A percentile compares a stretch with the other conserved stretches of the same genome.
These are phyloP conservation scores for Myotis myotis DNA, from an alignment of 2,797 vertebrate species.

Conservation along the genomic window DNA sequence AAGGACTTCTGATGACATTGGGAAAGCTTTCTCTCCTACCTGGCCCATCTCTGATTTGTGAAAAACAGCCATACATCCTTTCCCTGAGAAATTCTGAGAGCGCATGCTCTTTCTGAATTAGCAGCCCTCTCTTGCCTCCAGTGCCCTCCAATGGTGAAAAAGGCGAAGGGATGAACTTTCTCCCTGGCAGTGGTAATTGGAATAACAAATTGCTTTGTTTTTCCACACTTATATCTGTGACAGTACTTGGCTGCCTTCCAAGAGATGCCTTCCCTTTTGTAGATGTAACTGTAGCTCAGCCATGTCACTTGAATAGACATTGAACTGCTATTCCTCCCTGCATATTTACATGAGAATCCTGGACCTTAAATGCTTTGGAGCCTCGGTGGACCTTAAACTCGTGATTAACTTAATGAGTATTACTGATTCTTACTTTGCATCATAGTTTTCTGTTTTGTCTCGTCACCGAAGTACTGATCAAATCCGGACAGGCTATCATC, in stretches of 20 bases:
- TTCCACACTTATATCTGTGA: not conserved
- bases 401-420: not conserved
- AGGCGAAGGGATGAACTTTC: not conserved
- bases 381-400: not conserved
- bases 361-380: not conserved
- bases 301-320: not conserved
- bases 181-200: not conserved
- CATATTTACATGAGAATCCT: not conserved
- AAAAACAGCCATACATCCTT: not conserved
- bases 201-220: not conserved
- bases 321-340: not conserved
- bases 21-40: not conserved
- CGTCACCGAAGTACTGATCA: not conserved
- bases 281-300: not conserved
- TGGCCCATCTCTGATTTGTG: not conserved
- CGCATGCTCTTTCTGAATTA: not conserved
- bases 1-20: not conserved
- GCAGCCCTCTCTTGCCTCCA: not conserved
- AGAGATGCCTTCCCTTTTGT: not conserved
- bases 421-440: not conserved
- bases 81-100: not conserved
- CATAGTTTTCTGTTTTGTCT: not conserved
- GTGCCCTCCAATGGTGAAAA: not conserved
- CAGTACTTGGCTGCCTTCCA: not conserved
- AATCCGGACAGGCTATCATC: not conserved